phyloP scores from a whole-genome alignment of 2,888 invertebrate genomes.

The Blera fallax region DNA sequence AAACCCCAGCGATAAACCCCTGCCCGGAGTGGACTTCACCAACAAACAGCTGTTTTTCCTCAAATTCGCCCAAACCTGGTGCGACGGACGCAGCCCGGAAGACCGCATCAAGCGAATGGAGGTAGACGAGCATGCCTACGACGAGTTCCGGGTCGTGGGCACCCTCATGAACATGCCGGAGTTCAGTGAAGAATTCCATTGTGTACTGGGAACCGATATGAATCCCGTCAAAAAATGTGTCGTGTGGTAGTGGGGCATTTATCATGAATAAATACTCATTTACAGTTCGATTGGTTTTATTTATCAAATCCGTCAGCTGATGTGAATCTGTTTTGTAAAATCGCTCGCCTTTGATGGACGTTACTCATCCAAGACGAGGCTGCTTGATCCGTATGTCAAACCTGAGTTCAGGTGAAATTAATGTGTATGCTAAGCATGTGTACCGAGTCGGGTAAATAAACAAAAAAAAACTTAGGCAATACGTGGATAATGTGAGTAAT shows the following conservation, averaged over 20 bases:
- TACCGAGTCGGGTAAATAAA: neutral
- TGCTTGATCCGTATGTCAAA: constrained; percentile 6
- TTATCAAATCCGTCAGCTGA: too few species aligned
- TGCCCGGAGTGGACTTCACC: constrained; percentile 92
- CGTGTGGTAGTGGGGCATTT: constrained; percentile 87
- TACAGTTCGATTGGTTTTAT: constrained; percentile 9
- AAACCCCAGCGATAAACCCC: constrained; percentile 83
- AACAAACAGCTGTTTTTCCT: constrained; percentile 96
- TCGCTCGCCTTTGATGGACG: constrained; percentile 2
- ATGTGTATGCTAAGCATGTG: constrained; percentile 63
- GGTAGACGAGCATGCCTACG: constrained; percentile 95
- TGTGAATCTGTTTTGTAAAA: neutral
- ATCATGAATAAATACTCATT: constrained; percentile 47
- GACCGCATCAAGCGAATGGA: constrained; percentile 85
- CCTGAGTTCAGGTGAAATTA: constrained; percentile 29
- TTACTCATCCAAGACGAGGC: constrained; percentile 35
- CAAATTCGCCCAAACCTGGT: constrained; percentile 91
- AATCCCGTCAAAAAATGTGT: constrained; percentile 93
- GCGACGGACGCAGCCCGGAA: constrained; percentile 76
- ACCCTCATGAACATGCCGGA: constrained; percentile 92
- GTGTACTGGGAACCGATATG: constrained; percentile 89
- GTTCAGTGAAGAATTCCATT: constrained; percentile 91
- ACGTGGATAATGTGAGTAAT: constrained; percentile 53
- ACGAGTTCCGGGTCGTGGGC: constrained; percentile 92
- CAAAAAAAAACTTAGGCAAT: constrained; percentile 26